Base-by-base conservation (phyloP, 2,797 vertebrate genomes). In the Fundulus diaphanus region DNA sequence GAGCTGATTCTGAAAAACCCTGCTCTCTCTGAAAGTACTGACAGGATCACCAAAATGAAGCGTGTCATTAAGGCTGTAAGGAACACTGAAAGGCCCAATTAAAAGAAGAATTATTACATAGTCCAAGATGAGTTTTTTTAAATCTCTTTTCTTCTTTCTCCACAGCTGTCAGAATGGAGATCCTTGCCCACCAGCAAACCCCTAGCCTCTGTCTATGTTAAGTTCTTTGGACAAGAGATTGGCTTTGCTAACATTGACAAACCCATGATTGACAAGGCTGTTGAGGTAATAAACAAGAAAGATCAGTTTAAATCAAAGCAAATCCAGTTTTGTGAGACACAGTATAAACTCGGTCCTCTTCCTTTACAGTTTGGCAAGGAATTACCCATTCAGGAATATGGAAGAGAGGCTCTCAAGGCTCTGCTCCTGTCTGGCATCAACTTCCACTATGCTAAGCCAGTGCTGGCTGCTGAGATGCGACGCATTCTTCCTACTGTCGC, bases 171-270 rank as follows among this genome's bases (percentile, higher is more conserved):
- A 56, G 82, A 95, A 7, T 96, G 95, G 95, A 96, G 92, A 76
- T 77, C 90, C 68, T 42, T 93, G 80, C 88, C 93, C 65, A 81
- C 51, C 74, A 89, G 85, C 49, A 86, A 94, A 70, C 91, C 94
- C 68, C 85, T 95, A 79, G 94, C 72, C 57, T 95, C 92, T 0
- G 18, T 87, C 40, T 95, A 95, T 73, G 0, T 96, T 78, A 97
- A 96, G 89, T 78, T 96, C 73, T 93, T 97, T 77, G 94, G 89
- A 82, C 95, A 98, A 85, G 96, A 96, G 88, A 1, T 96, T 40
- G 90, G 94, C 76, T 97, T 92, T 76, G 90, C 84, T 63, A 86
- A 77, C 80, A 70, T 96, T 51, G 92, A 96, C 88, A 96, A 94
- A 93, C 68, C 81, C 0, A 1, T 91, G 49, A 88, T 96, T 35